phyloP scores from a whole-genome alignment of 2,888 invertebrate species.

The Mactromeris polynyma region DNA sequence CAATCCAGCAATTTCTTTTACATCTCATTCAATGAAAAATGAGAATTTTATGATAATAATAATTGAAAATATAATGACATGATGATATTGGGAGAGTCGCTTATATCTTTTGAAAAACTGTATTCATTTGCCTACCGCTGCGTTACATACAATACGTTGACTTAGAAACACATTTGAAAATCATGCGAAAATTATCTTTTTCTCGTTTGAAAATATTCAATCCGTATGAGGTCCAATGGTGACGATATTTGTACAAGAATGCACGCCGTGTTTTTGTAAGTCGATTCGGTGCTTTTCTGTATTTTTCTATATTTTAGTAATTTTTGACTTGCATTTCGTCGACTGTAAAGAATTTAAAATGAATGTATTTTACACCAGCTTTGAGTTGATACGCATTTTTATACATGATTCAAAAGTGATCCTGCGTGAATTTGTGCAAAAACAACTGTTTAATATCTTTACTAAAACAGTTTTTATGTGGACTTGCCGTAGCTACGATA shows the following conservation, averaged over 20 bases:
- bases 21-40: constrained; percentile 26
- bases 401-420: no score
- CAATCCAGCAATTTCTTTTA: neutral
- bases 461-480: no score
- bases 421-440: no score
- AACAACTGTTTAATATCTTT: no score
- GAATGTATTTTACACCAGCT: no score
- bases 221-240: neutral
- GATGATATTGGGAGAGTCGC: constrained; percentile 17
- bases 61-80: constrained; percentile 40
- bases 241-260: neutral
- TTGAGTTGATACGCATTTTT: no score
- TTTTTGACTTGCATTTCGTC: no score
- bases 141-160: neutral
- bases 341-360: no score
- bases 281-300: neutral
- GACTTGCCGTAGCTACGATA: no score
- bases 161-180: constrained; percentile 14
- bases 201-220: neutral
- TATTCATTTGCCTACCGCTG: constrained; percentile 36
- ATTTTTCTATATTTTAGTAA: no score
- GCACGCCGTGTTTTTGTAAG: neutral
- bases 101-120: neutral
- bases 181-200: neutral
- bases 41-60: constrained; percentile 42